Conservation (phyloP, 1,140 invertebrate genomes). For the Papilio xuthus region DNA sequence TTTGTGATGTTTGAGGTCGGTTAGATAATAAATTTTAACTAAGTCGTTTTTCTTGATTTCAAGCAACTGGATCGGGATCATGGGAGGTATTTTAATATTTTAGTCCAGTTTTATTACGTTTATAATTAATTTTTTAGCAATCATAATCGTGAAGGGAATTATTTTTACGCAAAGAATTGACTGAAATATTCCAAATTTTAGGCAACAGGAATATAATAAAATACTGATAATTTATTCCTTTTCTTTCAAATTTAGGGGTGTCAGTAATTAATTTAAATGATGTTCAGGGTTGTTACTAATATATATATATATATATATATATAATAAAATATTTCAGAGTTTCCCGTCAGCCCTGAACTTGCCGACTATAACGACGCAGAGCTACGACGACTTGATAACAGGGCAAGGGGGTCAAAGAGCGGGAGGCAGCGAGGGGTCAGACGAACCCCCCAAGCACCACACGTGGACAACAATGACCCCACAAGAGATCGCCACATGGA, state of each 20-base stretch:
- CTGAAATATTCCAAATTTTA: too few species aligned
- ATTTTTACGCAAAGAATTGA: too few species aligned
- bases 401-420: slow-evolving; percentile 63
- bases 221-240: too few species aligned
- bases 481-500: slow-evolving; percentile 93
- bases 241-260: too few species aligned
- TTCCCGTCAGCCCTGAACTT: slow-evolving; percentile 84
- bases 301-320: background rate
- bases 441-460: slow-evolving; percentile 72
- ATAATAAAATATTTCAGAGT: slow-evolving; percentile 79
- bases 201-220: too few species aligned
- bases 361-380: slow-evolving; percentile 85
- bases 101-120: background rate
- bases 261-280: too few species aligned
- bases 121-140: background rate
- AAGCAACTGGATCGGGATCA: background rate
- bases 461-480: slow-evolving; percentile 92
- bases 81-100: background rate
- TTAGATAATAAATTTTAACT: background rate
- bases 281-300: background rate
- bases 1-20: slow-evolving; percentile 5
- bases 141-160: background rate
- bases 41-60: slow-evolving; percentile 8
- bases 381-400: slow-evolving; percentile 82
- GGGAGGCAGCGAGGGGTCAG: slow-evolving; percentile 65